Percentiles rank a stretch among this genome's conserved stretches.
These are phyloP conservation scores for Microhierax caerulescens DNA, from an alignment of 2,797 vertebrate genomes.

Conservation along the genomic window DNA sequence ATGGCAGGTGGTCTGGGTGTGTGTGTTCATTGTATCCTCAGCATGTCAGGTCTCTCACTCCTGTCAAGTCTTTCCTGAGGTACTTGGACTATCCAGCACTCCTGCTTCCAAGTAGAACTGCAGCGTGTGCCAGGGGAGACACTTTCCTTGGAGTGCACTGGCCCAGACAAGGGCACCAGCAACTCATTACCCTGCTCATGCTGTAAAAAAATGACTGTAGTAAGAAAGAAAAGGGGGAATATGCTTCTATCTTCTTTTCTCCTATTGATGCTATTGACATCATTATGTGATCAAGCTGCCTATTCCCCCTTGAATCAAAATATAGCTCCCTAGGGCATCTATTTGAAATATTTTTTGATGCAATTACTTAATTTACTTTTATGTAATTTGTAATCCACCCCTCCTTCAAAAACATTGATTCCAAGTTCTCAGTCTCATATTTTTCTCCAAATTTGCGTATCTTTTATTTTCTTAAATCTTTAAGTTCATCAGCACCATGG, in stretches of 20 bases:
- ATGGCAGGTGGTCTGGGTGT: not conserved
- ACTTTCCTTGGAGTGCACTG: not conserved
- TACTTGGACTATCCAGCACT: not conserved
- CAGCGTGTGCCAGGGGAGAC: not conserved
- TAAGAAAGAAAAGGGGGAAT: not conserved
- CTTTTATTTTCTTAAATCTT: conserved; percentile 4
- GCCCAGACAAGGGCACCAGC: not conserved
- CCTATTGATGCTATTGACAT: not conserved
- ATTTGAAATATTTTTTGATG: not conserved
- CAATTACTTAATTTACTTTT: not conserved
- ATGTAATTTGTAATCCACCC: not conserved
- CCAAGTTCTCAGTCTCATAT: not conserved
- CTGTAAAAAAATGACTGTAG: not conserved
- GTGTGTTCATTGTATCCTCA: not conserved
- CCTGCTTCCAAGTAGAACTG: not conserved
- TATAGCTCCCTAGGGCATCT: not conserved
- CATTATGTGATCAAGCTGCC: not conserved
- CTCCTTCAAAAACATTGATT: not conserved
- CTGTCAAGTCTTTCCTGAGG: not conserved
- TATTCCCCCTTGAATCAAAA: not conserved
- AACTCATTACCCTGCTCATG: not conserved
- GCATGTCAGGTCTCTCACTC: not conserved
- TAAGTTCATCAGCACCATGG: not conserved
- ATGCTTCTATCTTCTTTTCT: not conserved
- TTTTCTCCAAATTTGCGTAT: not conserved